Base-by-base conservation (phyloP, 2,113 vertebrate genomes). In the Calyptomena viridis region DNA sequence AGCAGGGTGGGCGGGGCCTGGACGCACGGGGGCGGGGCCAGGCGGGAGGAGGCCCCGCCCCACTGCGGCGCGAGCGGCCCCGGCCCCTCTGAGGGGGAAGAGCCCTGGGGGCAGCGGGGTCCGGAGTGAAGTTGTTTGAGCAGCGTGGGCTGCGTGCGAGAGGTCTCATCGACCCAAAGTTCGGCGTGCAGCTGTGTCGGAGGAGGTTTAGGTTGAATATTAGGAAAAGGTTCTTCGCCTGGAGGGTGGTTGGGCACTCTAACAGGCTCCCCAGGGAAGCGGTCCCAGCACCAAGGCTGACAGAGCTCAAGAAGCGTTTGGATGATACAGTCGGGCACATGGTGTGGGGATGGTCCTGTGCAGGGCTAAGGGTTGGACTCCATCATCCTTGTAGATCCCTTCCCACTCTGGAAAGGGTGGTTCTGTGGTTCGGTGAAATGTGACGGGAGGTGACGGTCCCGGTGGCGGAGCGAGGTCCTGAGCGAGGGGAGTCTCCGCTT, bases 1-100 rank as follows among this genome's bases (percentile, higher is more conserved):
- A 15, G 20, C 1, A 1, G 4, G 3, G 5, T 5, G 30, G 24
- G 73, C 10, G n/a, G 31, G 4, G 8, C 1, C 10, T 7, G 4
- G 0, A 10, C 5, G 27, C 9, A 9, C 23, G 21, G 55, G 56
- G 64, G 72, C 55, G 80, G 72, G 40, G 30, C 28, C 23, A 21
- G 31, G 4, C 12, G 22, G 4, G 12, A 44, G 5, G 1, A 11
- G 13, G 2, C 42, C n/a, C 42, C 87, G 53, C 92, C 94, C 87
- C 82, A 92, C 63, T 91, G 90, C 94, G 95, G 95, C 87, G 93
- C 20, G 25, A 30, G 9, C 21, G 35, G 69, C 8, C 0, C 37
- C 8, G 33, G 24, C 2, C 0, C 5, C 3, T 23, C 2, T 8
- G 35, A 16, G 40, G 30, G 35, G 3, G 5, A 3, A 3, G 23